Evolutionary conservation across 1,140 invertebrate genomes (phyloP).

Genomic region (Drosophila paulistorum): DNA sequence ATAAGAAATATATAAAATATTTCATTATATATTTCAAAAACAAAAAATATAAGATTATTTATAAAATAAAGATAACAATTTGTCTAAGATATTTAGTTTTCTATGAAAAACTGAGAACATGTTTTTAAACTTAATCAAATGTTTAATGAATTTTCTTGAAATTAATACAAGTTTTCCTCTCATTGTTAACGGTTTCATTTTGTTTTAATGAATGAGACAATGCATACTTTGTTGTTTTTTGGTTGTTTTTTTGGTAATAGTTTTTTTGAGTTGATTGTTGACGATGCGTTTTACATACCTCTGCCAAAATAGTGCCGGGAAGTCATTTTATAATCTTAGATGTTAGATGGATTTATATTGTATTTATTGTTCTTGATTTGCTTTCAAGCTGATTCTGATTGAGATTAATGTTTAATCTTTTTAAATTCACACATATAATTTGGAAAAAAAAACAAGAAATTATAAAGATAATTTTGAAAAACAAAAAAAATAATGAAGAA

Average conservation of each 20-base stretch:
- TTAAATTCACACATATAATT: slow-evolving; percentile 42
- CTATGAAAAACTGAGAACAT: no score
- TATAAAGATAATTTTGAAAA: slow-evolving; percentile 26
- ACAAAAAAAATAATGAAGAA: neutral
- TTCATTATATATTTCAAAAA: no score
- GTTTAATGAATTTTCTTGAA: no score
- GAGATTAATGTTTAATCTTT: slow-evolving; percentile 31
- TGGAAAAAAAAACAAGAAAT: slow-evolving; percentile 39
- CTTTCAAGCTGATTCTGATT: slow-evolving; percentile 32
- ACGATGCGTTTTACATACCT: slow-evolving; percentile 82
- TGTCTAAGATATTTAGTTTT: no score
- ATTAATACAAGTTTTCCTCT: no score
- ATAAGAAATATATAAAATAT: no score
- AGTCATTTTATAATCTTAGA: slow-evolving; percentile 76
- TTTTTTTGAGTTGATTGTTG: slow-evolving; percentile 23
- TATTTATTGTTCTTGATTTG: slow-evolving; percentile 41
- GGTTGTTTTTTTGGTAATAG: slow-evolving; percentile 17
- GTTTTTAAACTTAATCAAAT: no score
- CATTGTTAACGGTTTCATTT: no score
- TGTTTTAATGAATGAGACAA: no score
- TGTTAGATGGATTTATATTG: slow-evolving; percentile 64
- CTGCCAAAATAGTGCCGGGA: slow-evolving; percentile 83
- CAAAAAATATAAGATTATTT: no score
- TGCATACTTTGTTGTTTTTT: neutral
- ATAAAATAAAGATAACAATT: no score